Percentiles rank a stretch among this genome's conserved stretches.
Evolutionary conservation across 2,888 invertebrate species (phyloP).

Genomic region (Caenorhabditis afra): DNA sequence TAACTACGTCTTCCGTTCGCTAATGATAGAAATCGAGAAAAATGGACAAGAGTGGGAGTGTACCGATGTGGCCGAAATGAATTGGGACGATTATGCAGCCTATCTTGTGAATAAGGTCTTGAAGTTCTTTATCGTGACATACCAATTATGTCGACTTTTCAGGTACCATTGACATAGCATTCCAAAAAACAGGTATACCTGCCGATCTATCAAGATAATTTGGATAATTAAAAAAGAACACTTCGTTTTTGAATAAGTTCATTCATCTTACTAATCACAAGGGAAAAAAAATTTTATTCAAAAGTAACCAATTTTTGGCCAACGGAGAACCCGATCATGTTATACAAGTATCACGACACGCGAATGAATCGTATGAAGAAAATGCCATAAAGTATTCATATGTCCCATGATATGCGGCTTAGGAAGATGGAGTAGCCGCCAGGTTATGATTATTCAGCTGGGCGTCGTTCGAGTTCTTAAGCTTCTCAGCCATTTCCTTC

Average conservation of each 20-base stretch:
- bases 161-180: no score
- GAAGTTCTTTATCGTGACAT: no score
- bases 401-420: no score
- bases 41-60: constrained; percentile 22
- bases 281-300: not conserved
- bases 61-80: constrained; percentile 31
- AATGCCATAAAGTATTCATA: no score
- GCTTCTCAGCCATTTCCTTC: constrained; percentile 17
- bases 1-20: constrained; percentile 36
- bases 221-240: not conserved
- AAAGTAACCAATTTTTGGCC: not conserved
- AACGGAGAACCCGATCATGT: no score
- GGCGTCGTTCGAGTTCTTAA: constrained; percentile 35
- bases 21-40: constrained; percentile 45
- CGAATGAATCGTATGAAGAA: not conserved
- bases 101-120: constrained; percentile 30
- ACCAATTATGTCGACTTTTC: not conserved
- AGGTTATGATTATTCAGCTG: constrained; percentile 2
- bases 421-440: constrained; percentile 4
- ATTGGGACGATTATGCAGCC: constrained; percentile 24
- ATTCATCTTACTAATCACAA: no score
- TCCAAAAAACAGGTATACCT: no score
- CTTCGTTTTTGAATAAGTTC: no score
- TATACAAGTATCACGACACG: not conserved
- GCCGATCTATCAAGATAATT: not conserved